phyloP scores from a whole-genome alignment of 2,797 vertebrate species.

The Sebastes itinus region DNA sequence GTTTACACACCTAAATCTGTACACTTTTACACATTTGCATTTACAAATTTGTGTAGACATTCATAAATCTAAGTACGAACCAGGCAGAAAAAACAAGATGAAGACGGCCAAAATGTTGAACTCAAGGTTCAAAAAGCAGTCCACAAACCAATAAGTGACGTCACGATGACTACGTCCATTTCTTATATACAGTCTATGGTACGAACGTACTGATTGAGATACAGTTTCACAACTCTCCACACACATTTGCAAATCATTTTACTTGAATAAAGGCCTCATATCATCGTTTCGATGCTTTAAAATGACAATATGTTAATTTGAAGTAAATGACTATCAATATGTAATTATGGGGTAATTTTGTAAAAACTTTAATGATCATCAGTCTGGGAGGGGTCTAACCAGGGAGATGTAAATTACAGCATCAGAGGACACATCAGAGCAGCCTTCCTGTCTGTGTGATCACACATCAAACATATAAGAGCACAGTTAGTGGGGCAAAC shows the following conservation, averaged over 20 bases:
- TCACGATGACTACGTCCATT: too few species aligned
- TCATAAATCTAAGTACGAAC: neutral
- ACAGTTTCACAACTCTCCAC: neutral
- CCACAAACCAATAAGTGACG: too few species aligned
- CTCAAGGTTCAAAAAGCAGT: too few species aligned
- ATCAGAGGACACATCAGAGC: neutral
- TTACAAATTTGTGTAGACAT: neutral
- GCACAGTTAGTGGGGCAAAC: conserved; percentile 5
- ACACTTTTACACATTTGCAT: neutral
- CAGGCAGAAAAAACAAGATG: neutral
- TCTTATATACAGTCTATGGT: too few species aligned
- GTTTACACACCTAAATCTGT: neutral
- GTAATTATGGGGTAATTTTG: neutral
- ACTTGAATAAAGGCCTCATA: neutral
- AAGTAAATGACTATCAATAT: neutral
- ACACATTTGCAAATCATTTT: neutral
- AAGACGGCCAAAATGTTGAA: too few species aligned
- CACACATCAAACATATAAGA: conserved; percentile 20
- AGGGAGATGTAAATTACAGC: conserved; percentile 38
- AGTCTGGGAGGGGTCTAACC: neutral
- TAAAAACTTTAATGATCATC: neutral
- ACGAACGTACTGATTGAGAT: neutral
- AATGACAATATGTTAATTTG: neutral
- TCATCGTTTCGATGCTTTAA: neutral
- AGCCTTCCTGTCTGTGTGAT: neutral